Conservation (phyloP, 2,888 invertebrate genomes). For the Gastracanthus pulcherrimus region DNA sequence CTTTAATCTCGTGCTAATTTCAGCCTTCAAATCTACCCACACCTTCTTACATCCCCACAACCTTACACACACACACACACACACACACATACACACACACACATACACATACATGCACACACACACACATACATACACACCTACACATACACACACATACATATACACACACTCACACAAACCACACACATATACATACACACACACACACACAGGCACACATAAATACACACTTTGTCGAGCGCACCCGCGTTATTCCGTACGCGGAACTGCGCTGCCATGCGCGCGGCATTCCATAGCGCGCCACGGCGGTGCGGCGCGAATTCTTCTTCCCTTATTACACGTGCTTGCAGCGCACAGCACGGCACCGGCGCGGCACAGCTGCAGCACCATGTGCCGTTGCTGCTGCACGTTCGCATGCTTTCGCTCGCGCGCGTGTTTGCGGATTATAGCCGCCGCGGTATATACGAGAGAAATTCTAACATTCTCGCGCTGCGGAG, state of each 20-base stretch:
- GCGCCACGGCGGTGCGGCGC: constrained; percentile 33
- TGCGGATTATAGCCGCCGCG: constrained; percentile 33
- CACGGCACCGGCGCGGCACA: not conserved
- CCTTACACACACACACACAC: not conserved
- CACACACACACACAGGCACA: too few species aligned
- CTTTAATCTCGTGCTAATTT: constrained; percentile 44
- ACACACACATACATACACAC: not conserved
- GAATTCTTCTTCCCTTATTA: constrained; percentile 66
- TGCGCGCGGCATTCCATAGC: not conserved
- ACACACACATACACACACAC: not conserved
- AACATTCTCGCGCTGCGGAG: not conserved
- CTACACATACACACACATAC: not conserved
- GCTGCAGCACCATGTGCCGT: constrained; percentile 24
- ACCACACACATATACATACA: too few species aligned
- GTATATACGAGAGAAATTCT: constrained; percentile 17
- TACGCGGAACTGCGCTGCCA: too few species aligned
- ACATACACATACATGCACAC: not conserved
- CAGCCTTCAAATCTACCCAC: constrained; percentile 1
- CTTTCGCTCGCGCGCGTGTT: constrained; percentile 19
- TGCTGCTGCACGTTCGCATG: too few species aligned
- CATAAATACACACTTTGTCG: too few species aligned
- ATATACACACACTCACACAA: not conserved
- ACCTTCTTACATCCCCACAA: not conserved
- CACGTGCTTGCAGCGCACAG: constrained; percentile 62
- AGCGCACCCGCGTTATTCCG: too few species aligned